phyloP scores from a whole-genome alignment of 1,140 invertebrate genomes.

The Teleogryllus occipitalis region DNA sequence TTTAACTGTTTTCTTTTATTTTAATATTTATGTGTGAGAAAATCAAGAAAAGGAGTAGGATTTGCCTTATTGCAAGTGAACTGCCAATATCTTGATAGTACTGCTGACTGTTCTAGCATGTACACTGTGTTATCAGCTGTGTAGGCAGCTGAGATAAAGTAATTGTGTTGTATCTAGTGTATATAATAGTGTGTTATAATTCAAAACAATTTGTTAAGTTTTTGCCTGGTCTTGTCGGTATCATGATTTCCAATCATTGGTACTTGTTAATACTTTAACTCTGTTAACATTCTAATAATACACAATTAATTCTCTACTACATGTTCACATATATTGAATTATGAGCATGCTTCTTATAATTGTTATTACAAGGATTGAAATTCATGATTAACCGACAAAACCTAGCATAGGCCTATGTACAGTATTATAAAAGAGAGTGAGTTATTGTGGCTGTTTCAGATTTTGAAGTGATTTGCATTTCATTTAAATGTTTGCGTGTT shows the following conservation, averaged over 20 bases:
- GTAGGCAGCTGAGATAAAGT: slow-evolving; percentile 3
- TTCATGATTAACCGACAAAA: not conserved
- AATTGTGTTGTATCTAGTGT: slow-evolving; percentile 5
- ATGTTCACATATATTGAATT: not conserved
- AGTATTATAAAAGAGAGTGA: slow-evolving; percentile 5
- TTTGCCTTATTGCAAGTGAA: not conserved
- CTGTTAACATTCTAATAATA: not conserved
- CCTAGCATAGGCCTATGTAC: not conserved
- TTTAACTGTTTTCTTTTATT: too few relatives aligned
- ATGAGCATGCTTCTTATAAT: not conserved
- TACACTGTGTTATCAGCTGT: not conserved
- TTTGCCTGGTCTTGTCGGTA: not conserved
- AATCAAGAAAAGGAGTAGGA: not conserved
- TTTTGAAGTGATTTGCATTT: not conserved
- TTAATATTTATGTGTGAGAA: too few relatives aligned
- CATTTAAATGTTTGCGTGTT: not conserved
- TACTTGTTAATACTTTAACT: not conserved
- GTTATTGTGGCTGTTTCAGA: slow-evolving; percentile 1
- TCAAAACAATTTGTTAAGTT: not conserved
- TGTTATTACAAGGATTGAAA: not conserved
- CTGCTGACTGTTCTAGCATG: not conserved
- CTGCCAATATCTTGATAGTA: not conserved
- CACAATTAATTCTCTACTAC: not conserved
- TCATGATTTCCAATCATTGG: not conserved
- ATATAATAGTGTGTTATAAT: not conserved